Evolutionary conservation across 92 coral and sea anemone species (phyloP).

Genomic region (Epizoanthus illoricatus): DNA sequence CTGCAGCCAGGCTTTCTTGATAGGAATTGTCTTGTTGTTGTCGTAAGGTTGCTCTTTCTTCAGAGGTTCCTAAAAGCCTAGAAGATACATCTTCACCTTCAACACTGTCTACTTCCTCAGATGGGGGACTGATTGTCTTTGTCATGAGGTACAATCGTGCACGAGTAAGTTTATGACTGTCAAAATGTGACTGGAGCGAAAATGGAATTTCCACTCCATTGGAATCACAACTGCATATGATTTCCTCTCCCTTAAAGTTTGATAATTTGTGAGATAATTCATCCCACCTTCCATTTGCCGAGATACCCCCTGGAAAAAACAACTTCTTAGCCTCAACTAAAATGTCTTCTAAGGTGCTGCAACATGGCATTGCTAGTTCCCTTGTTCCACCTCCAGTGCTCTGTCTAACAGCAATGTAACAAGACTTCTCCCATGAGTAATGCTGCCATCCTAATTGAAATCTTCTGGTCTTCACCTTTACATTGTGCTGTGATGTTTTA

Average conservation of each 20-base stretch:
- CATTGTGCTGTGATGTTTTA: not conserved
- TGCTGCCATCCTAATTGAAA: conserved; percentile 46
- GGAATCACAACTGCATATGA: not conserved
- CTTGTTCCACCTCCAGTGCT: conserved; percentile 38
- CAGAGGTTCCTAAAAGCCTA: not conserved
- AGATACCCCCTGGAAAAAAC: conserved; percentile 29
- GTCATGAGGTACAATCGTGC: conserved; percentile 45
- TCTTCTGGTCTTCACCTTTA: conserved; percentile 25
- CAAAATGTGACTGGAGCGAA: conserved; percentile 33
- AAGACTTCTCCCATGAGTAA: not conserved
- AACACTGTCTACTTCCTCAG: not conserved
- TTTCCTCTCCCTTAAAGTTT: conserved; percentile 15
- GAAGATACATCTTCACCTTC: not conserved
- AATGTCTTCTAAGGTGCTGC: conserved; percentile 7
- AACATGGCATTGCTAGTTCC: conserved; percentile 5
- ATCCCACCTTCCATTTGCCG: not conserved
- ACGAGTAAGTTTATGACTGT: conserved; percentile 40
- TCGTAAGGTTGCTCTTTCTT: conserved; percentile 3
- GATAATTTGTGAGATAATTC: not conserved
- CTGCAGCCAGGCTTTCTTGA: conserved; percentile 21
- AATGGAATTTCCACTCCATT: conserved; percentile 6
- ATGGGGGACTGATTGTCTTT: not conserved
- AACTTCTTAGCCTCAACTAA: conserved; percentile 2
- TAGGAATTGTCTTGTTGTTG: conserved; percentile 18
- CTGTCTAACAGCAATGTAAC: conserved; percentile 24